Evolutionary conservation across 2,888 invertebrate genomes (phyloP), one percentile per base, ranked within the genome.

Genomic region (Hypomecis punctinalis): DNA sequence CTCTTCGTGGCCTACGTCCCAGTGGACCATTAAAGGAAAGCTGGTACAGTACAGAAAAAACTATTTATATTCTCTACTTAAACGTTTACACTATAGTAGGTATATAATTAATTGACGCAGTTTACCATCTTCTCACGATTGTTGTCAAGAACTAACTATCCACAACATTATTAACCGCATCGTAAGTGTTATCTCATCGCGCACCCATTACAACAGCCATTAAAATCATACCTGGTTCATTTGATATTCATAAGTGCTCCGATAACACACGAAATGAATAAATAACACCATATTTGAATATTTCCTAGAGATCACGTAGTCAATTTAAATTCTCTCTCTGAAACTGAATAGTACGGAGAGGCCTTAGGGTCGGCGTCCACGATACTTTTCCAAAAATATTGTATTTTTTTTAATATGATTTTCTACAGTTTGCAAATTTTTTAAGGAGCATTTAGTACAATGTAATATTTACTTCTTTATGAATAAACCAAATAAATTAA

Each of bases 251-350:
- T 66, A 70, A 75, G 66, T 71, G 70, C 63, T 71, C 53, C 65
- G 72, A 77, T 73, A 73, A 67, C 71, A 70, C 71, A 66, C 61
- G 68, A 66, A 74, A 70, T 74, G 73, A 71, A 77, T 78, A 72
- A 75, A 78, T 74, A 70, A 72, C 66, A 62, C 66, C 57, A 62
- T 64, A 70, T 70, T 61, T 65, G 51, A 64, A 71, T 70, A 58
- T 64, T 68, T 63, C 46, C 63, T 57, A 61, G 46, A 65, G 62
- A 63, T 68, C 73, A 70, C 71, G 71, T 69, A 71, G 60, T 61
- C 52, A 63, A 69, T 68, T 47, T 67, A 65, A 70, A 71, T 71
- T 69, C 64, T 68, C 64, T 48, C 61, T 66, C 63, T 66, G 23
- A 23, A 1, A 23, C 63, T 66, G 64, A 69, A 66, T 58, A 57